These are phyloP conservation scores for Drosophila pachea DNA, from an alignment of 1,140 invertebrate species.

Conservation along the genomic window DNA sequence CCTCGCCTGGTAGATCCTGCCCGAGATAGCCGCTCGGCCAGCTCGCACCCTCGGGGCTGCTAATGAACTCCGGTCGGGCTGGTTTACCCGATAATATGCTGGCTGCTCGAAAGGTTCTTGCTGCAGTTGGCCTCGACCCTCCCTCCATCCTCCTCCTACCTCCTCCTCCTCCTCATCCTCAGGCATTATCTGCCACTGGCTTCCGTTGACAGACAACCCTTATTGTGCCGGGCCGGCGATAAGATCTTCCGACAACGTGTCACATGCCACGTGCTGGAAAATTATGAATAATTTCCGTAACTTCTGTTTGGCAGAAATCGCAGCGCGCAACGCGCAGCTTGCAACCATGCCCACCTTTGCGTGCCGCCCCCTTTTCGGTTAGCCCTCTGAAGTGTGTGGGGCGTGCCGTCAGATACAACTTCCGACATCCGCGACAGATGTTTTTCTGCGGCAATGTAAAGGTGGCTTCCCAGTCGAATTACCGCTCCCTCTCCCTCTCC, in stretches of 20 bases:
- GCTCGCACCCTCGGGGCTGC: not conserved
- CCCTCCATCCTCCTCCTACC: too few species aligned
- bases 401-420: constrained; percentile 77
- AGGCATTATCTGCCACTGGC: constrained; percentile 10
- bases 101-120: constrained; percentile 1
- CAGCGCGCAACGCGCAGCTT: constrained; percentile 55
- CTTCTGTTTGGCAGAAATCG: constrained; percentile 34
- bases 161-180: not conserved
- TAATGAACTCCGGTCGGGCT: constrained; percentile 21
- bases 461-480: constrained; percentile 7
- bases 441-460: constrained; percentile 53
- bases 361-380: not conserved
- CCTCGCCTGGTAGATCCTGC: too few species aligned
- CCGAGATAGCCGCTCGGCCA: not conserved
- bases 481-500: not conserved
- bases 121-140: too few species aligned
- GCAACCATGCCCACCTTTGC: constrained; percentile 47
- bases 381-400: constrained; percentile 42
- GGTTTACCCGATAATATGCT: constrained; percentile 4
- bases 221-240: constrained; percentile 27
- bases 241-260: constrained; percentile 43
- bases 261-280: constrained; percentile 63
- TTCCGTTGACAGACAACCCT: constrained; percentile 60
- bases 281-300: constrained; percentile 78
- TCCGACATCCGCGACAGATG: constrained; percentile 76